These are phyloP conservation scores for Cichlasoma orientale DNA, from an alignment of 2,797 vertebrate species.

Conservation along the genomic window DNA sequence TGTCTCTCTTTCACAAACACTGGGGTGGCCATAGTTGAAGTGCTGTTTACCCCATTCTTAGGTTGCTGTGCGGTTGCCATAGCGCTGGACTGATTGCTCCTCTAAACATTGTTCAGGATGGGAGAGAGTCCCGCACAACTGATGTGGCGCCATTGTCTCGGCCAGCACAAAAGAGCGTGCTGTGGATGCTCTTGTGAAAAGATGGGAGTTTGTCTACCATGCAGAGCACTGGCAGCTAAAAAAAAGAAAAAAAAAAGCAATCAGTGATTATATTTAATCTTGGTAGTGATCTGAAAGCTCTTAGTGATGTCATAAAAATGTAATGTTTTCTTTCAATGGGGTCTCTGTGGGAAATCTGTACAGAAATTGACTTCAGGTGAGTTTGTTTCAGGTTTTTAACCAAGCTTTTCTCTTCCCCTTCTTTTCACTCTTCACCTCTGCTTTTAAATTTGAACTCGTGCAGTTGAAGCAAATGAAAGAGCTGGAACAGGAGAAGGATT, in stretches of 20 bases:
- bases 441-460: slow-evolving; percentile 10
- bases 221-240: slow-evolving; percentile 21
- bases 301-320: background rate
- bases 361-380: background rate
- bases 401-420: background rate
- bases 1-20: slow-evolving; percentile 33
- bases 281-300: slow-evolving; percentile 1
- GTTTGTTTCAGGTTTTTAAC: background rate
- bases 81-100: slow-evolving; percentile 56
- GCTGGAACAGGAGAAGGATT: slow-evolving; percentile 93
- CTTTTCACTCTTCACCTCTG: background rate
- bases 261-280: slow-evolving; percentile 29
- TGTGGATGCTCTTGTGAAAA: slow-evolving; percentile 63
- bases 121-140: slow-evolving; percentile 62
- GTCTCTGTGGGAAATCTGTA: background rate
- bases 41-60: slow-evolving; percentile 78
- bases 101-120: slow-evolving; percentile 71
- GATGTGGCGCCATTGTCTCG: slow-evolving; percentile 66
- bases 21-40: slow-evolving; percentile 64
- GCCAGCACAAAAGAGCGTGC: slow-evolving; percentile 62
- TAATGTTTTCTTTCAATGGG: background rate
- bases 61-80: slow-evolving; percentile 75
- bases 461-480: slow-evolving; percentile 95
- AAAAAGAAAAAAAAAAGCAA: background rate
- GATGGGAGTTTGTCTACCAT: slow-evolving; percentile 31